Evolutionary conservation across 2,797 vertebrate genomes (phyloP), one percentile per base, ranked within the genome.

Genomic region (Tachyglossus aculeatus): DNA sequence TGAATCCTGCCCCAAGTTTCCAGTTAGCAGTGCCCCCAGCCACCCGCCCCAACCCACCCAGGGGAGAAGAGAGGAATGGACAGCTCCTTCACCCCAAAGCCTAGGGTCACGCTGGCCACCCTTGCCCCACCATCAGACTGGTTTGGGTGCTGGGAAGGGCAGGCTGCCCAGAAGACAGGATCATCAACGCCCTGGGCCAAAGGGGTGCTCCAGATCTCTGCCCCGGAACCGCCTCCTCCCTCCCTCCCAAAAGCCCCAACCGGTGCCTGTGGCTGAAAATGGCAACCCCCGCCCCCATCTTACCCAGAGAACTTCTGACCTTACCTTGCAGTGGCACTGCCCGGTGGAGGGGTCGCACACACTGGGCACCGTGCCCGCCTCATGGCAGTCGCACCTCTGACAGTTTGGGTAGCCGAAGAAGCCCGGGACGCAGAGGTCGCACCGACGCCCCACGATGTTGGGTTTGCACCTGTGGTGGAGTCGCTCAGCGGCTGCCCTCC

Each of bases 271-370:
- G 24, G 53, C 7, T 0, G 0, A 0, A 71, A n/a, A 8, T 5
- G 2, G n/a, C n/a, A n/a, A n/a, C n/a, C n/a, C n/a, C n/a, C n/a
- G n/a, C n/a, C n/a, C n/a, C n/a, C n/a, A n/a, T n/a, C n/a, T n/a
- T n/a, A n/a, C n/a, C n/a, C n/a, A n/a, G n/a, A n/a, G n/a, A n/a
- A n/a, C n/a, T n/a, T 0, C 3, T 21, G 38, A 45, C 67, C 90
- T 67, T 68, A 98, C 98, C 96, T 98, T 99, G 91, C 97, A 99
- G 67, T 94, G 92, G 74, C 98, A 99, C 62, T 81, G 95, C 67
- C 97, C 97, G 0, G 94, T 96, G 78, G 93, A 45, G 0, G 94
- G 91, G 88, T 99, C 86, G 0, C 98, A 99, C 62, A 94, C 76
- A 1, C 91, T 88, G 0, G 93, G 90, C 2, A 93, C 83, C 0